Evolutionary conservation across 2,113 vertebrate genomes (phyloP), one percentile per base, ranked within the genome.

Genomic region (Rhinoderma darwinii): DNA sequence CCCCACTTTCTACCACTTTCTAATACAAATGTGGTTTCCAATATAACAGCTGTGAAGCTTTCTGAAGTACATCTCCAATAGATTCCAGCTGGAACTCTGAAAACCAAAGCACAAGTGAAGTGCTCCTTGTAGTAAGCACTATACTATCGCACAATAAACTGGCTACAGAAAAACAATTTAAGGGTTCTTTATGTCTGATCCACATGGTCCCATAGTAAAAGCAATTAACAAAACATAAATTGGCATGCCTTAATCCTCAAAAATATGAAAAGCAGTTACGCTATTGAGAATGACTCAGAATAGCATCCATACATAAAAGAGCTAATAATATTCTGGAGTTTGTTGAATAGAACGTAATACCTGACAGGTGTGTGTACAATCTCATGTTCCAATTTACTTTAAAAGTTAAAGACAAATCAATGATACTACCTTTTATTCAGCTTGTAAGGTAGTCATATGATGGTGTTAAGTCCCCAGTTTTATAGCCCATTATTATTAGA

Each of bases 71-170:
- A 27, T 81, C 25, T 81, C 50, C 25, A 41, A 43, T 0, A n/a
- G 35, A 61, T 30, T 81, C 50, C 78, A 81, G 54, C 78, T 81
- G 78, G 78, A 61, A 11, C 66, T 43, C 44, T 50, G 27, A 32
- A 78, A 37, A 61, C 22, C 22, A 63, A 59, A n/a, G 77, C 8
- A 39, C 77, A 37, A 9, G 9, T 59, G 10, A 80, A 80, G 35
- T 37, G 30, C 35, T 41, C 11, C 32, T 37, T 12, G 10, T 5
- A 59, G 22, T 39, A 41, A 37, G 25, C 25, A 10, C 14, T 59
- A 25, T 12, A 35, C 25, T n/a, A 63, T 63, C 18, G 8, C 54
- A 43, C 37, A 43, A 63, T 27, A 43, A 61, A 61, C 17, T 81
- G 32, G 11, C n/a, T 47, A 43, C 18, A 43, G 7, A 77, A 81